phyloP scores from a whole-genome alignment of 2,888 invertebrate species.

The Tuberolachnus salignus region DNA sequence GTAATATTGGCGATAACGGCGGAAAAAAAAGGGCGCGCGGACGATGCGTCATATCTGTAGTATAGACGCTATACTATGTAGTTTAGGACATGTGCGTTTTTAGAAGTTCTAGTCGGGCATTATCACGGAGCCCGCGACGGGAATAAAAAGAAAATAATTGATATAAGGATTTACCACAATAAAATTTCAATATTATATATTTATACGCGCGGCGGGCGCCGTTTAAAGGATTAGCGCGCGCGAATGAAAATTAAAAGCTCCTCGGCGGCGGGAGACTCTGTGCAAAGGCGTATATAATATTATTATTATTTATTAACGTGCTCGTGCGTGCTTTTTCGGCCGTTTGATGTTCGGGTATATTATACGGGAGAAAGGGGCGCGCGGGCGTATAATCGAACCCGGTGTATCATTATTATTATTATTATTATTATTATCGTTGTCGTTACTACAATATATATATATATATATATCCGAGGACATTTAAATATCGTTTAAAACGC shows the following conservation, averaged over 20 bases:
- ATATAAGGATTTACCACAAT: conserved; percentile 47
- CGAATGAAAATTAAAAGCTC: conserved; percentile 41
- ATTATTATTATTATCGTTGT: conserved; percentile 5
- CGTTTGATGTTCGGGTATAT: conserved; percentile 43
- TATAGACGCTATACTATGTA: too few species aligned
- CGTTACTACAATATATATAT: background rate
- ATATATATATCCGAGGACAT: conserved; percentile 27
- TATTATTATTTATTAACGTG: conserved; percentile 22
- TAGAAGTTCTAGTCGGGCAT: conserved; percentile 11
- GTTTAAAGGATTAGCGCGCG: conserved; percentile 40
- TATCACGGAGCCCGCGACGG: too few species aligned
- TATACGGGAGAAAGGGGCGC: conserved; percentile 22
- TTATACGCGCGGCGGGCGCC: conserved; percentile 2
- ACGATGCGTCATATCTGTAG: too few species aligned
- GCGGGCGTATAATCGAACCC: background rate
- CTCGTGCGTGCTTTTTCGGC: conserved; percentile 31
- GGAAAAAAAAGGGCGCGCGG: background rate
- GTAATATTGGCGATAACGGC: too few species aligned
- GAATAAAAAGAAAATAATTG: conserved; percentile 43
- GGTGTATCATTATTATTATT: background rate
- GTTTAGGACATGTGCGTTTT: too few species aligned
- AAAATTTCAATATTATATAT: conserved; percentile 52
- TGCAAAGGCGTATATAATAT: background rate
- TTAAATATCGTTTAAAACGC: conserved; percentile 55
- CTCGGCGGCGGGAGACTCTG: background rate